These are phyloP conservation scores for Leucoraja ocellata DNA, from an alignment of 2,797 vertebrate genomes.

Conservation along the genomic window DNA sequence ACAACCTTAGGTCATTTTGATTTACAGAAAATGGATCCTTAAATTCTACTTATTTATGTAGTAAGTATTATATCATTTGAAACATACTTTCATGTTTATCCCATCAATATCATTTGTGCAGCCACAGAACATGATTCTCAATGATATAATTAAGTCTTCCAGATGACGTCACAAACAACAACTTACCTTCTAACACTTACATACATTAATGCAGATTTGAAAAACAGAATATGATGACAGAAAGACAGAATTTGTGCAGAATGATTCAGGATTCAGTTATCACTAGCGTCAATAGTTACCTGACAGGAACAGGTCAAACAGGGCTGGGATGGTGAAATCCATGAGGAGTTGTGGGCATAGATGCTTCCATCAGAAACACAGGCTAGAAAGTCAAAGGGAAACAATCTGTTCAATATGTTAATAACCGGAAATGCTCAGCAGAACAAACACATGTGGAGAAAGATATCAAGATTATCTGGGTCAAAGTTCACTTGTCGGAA, in stretches of 20 bases:
- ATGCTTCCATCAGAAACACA: conserved; percentile 11
- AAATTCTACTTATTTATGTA: neutral
- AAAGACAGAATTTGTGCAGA: neutral
- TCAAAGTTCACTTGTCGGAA: neutral
- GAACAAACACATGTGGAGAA: neutral
- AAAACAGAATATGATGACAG: neutral
- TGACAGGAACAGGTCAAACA: conserved; percentile 22
- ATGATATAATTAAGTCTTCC: neutral
- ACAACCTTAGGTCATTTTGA: neutral
- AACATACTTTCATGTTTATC: neutral
- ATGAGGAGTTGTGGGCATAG: neutral
- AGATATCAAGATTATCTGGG: neutral
- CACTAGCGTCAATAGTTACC: neutral
- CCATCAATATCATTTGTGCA: neutral
- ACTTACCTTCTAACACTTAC: neutral
- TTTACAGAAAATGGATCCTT: neutral
- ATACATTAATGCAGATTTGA: neutral
- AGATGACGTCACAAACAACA: neutral
- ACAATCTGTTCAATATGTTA: neutral
- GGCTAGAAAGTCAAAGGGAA: conserved; percentile 22
- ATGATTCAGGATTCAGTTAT: neutral
- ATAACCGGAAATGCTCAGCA: neutral
- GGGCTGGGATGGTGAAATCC: neutral
- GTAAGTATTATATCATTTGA: neutral
- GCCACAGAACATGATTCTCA: neutral